These are phyloP conservation scores for Doris montereyensis DNA, from an alignment of 2,888 invertebrate genomes.

Conservation along the genomic window DNA sequence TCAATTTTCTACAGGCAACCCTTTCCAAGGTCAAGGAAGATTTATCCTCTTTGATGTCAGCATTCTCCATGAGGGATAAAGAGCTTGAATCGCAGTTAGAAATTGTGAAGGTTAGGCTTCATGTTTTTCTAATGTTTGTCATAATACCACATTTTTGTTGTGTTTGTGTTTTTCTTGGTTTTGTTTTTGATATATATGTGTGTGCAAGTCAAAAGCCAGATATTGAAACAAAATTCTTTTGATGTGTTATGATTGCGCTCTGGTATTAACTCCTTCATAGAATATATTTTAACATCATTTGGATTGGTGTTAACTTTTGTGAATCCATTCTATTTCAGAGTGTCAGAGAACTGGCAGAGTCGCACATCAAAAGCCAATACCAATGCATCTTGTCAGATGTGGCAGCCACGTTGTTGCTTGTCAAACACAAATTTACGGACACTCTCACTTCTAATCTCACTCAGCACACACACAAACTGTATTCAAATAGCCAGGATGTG, in stretches of 20 bases:
- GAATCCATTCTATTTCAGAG: not conserved
- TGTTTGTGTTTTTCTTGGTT: not conserved
- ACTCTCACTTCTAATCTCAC: not conserved
- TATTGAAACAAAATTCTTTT: no score
- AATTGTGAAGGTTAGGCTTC: constrained; percentile 30
- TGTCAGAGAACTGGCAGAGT: not conserved
- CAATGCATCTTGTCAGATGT: constrained; percentile 35
- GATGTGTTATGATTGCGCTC: no score
- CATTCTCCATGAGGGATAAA: constrained; percentile 25
- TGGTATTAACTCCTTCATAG: no score
- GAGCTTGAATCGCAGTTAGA: constrained; percentile 23
- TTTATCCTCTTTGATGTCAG: constrained; percentile 4
- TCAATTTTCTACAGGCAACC: constrained; percentile 45
- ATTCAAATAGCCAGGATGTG: constrained; percentile 3
- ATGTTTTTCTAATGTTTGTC: no score
- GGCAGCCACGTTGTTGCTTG: constrained; percentile 13
- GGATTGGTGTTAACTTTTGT: not conserved
- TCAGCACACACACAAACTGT: constrained; percentile 8
- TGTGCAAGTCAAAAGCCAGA: no score
- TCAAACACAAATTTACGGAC: constrained; percentile 4
- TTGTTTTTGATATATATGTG: not conserved
- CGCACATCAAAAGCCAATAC: constrained; percentile 33
- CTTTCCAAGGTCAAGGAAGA: constrained; percentile 35
- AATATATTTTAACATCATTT: no score
- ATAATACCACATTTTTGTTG: not conserved